phyloP scores from a whole-genome alignment of 2,888 invertebrate species.

The Neoitamus cyanurus region DNA sequence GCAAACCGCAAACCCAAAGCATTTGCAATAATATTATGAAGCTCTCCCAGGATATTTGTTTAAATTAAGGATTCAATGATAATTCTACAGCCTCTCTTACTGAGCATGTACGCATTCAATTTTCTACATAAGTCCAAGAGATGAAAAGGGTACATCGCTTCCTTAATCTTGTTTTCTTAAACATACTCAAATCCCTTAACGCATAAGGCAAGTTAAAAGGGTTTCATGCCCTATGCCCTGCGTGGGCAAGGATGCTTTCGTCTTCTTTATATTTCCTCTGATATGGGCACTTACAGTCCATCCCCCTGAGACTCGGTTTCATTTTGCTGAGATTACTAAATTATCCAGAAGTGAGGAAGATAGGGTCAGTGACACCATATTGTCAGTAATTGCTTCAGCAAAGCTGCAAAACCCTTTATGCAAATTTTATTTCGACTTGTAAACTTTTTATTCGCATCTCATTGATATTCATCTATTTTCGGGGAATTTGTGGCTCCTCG shows the following conservation, averaged over 20 bases:
- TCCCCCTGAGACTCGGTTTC: neutral
- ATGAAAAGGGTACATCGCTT: neutral
- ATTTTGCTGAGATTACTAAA: slow-evolving; percentile 15
- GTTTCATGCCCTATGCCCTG: neutral
- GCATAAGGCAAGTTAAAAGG: neutral
- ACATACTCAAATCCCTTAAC: neutral
- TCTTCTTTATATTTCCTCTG: neutral
- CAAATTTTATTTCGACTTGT: neutral
- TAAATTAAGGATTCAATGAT: neutral
- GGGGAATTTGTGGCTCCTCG: neutral
- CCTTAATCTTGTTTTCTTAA: neutral
- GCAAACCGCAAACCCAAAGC: too few relatives aligned
- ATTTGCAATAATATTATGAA: neutral
- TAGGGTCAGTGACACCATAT: slow-evolving; percentile 16
- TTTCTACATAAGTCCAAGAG: neutral
- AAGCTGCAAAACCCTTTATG: slow-evolving; percentile 20
- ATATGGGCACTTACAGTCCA: neutral
- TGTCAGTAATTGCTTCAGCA: neutral
- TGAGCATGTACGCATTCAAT: neutral
- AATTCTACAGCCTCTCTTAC: neutral
- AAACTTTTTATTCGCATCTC: slow-evolving; percentile 11
- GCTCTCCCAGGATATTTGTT: neutral
- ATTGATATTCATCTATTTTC: slow-evolving; percentile 17
- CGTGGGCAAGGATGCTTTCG: neutral
- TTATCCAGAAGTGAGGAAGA: neutral